Conservation (phyloP, 2,888 invertebrate genomes). For the Busseola fusca region DNA sequence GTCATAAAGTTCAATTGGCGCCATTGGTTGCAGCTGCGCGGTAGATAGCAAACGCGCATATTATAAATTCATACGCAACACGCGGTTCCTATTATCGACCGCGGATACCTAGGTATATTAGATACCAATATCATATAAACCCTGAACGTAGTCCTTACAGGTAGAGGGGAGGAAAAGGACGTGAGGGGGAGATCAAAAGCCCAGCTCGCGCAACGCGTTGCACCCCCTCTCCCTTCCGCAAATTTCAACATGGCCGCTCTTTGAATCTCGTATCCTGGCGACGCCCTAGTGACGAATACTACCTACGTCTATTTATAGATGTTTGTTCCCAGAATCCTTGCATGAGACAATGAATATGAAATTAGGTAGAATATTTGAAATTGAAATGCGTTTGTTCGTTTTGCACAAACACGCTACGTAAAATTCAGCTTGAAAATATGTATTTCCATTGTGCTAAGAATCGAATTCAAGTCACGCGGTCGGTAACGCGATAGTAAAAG, state of each 20-base stretch:
- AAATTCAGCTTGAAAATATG: background rate
- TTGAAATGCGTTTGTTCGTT: background rate
- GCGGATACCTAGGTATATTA: background rate
- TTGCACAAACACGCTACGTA: background rate
- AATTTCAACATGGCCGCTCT: slow-evolving; percentile 1
- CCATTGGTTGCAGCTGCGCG: background rate
- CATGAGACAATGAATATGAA: background rate
- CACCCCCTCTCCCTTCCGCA: background rate
- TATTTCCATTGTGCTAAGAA: background rate
- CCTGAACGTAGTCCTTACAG: background rate
- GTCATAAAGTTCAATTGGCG: background rate
- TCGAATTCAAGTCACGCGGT: slow-evolving; percentile 1
- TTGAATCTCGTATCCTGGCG: background rate
- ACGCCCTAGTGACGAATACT: background rate
- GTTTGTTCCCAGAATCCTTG: background rate
- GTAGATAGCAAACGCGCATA: background rate
- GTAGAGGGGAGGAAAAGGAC: too few species aligned
- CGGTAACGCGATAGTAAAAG: background rate
- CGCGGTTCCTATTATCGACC: background rate
- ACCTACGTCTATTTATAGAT: slow-evolving; percentile 8
- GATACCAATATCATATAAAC: background rate
- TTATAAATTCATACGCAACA: slow-evolving; percentile 2
- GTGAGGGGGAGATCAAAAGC: background rate
- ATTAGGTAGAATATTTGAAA: background rate
- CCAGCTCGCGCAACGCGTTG: background rate